Evolutionary conservation across 2,797 vertebrate species (phyloP).

Genomic region (Muscicapa comitata): DNA sequence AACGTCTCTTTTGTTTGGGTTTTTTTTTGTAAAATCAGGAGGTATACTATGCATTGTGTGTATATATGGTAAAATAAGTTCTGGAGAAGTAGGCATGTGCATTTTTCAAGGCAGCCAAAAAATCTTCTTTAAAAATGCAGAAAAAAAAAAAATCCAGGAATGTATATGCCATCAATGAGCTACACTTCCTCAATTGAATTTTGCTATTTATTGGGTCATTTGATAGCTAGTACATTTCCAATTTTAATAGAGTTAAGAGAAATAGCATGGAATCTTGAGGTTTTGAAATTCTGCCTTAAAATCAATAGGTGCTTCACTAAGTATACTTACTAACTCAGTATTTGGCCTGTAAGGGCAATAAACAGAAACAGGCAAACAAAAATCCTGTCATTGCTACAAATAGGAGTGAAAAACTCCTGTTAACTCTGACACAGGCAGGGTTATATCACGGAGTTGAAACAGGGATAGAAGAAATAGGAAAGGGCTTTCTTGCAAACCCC

Average conservation of each 20-base stretch:
- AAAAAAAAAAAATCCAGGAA: background rate
- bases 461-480: background rate
- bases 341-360: background rate
- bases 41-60: background rate
- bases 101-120: slow-evolving; percentile 17
- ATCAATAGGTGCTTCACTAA: background rate
- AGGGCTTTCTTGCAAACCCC: background rate
- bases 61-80: background rate
- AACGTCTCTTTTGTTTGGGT: too few relatives aligned
- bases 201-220: background rate
- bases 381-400: background rate
- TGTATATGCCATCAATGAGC: background rate
- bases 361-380: background rate
- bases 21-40: background rate
- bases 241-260: background rate
- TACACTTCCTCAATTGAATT: background rate
- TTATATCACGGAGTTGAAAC: background rate
- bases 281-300: background rate
- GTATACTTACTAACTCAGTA: background rate
- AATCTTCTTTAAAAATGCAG: background rate
- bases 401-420: background rate
- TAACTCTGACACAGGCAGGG: background rate
- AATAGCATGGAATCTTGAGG: background rate
- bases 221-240: background rate
- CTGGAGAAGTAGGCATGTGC: background rate